Evolutionary conservation across 2,797 vertebrate species (phyloP).

Genomic region (Vireo griseus): DNA sequence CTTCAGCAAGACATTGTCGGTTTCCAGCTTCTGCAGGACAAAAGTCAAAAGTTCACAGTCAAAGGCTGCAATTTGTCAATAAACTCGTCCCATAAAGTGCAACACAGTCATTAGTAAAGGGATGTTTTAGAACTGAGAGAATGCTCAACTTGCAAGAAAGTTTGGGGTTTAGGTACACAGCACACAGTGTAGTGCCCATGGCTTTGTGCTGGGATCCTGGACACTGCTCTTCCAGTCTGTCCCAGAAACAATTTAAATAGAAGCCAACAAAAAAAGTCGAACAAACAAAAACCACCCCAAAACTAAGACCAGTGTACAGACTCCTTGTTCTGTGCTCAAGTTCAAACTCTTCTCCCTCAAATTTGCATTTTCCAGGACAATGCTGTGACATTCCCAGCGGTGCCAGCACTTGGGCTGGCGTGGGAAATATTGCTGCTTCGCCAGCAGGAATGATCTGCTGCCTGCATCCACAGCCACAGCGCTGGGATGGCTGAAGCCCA

Average conservation of each 20-base stretch:
- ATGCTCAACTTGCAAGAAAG: not conserved
- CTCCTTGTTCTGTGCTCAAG: no score
- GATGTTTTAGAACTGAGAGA: not conserved
- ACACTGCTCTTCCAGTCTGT: not conserved
- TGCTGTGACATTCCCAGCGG: not conserved
- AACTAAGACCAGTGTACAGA: not conserved
- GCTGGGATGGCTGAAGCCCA: not conserved
- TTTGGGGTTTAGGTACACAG: fast-evolving
- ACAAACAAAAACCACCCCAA: not conserved
- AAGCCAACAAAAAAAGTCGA: not conserved
- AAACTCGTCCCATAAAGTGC: not conserved
- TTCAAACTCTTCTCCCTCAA: not conserved
- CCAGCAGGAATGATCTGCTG: fast-evolving
- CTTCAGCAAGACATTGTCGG: conserved; percentile 83
- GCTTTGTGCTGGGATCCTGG: not conserved
- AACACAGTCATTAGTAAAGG: not conserved
- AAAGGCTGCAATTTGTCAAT: not conserved
- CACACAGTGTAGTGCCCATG: not conserved
- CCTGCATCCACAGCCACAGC: fast-evolving
- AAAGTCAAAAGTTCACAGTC: not conserved
- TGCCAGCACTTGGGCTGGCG: not conserved
- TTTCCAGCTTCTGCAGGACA: conserved; percentile 83
- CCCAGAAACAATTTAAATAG: not conserved
- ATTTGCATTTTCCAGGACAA: not conserved
- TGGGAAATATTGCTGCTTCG: not conserved